These are phyloP conservation scores for Crossaster papposus DNA, from an alignment of 53 echinoderm and acorn worm species.

Conservation along the genomic window DNA sequence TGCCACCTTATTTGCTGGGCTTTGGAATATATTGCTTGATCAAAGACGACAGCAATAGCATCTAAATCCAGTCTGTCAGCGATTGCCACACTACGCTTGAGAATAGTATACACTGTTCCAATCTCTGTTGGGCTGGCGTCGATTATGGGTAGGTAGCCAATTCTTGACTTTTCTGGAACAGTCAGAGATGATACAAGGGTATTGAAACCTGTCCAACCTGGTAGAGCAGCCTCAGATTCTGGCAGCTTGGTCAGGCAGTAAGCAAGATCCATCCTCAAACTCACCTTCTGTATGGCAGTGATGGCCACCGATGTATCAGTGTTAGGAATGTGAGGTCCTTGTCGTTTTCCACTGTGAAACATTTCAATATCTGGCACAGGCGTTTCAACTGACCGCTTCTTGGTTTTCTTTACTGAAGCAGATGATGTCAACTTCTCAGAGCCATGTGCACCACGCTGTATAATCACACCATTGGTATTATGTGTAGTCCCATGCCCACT, in stretches of 20 bases:
- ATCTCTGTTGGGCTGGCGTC: slow-evolving; percentile 64
- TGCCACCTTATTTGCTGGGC: slow-evolving; percentile 69
- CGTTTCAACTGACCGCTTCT: background rate
- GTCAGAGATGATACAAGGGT: background rate
- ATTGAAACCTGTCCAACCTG: slow-evolving; percentile 52
- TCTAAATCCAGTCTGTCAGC: slow-evolving; percentile 29
- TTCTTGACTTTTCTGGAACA: slow-evolving; percentile 41
- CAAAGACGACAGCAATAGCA: slow-evolving; percentile 55
- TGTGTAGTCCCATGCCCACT: slow-evolving; percentile 67
- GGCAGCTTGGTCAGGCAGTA: slow-evolving; percentile 1
- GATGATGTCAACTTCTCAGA: background rate
- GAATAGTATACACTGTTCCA: slow-evolving; percentile 45
- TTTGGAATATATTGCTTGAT: slow-evolving; percentile 70
- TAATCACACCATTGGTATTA: slow-evolving; percentile 68
- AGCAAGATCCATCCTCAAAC: slow-evolving; percentile 2
- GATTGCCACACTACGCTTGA: slow-evolving; percentile 28
- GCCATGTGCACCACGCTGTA: slow-evolving; percentile 26
- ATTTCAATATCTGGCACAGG: background rate
- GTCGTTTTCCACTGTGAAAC: background rate
- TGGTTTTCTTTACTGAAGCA: background rate
- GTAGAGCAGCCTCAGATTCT: slow-evolving; percentile 2
- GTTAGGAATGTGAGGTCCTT: background rate
- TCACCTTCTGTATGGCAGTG: background rate
- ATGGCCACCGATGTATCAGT: background rate
- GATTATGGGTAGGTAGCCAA: slow-evolving; percentile 56